Percentiles rank a stretch among this genome's conserved stretches.
Conservation (phyloP, 1,140 invertebrate species). For the Papilio machaon region DNA sequence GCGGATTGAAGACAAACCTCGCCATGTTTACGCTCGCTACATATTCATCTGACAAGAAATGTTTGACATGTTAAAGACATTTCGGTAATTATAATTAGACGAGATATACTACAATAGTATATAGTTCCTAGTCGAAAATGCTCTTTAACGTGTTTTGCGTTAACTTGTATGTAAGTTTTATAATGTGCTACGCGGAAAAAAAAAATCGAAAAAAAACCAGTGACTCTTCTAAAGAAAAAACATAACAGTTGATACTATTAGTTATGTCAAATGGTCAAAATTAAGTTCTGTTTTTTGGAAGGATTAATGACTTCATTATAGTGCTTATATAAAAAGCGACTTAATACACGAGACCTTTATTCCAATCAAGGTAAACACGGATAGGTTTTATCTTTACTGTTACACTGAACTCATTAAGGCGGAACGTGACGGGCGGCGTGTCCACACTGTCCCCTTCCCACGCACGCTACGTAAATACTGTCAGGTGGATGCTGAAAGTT, state of each 20-base stretch:
- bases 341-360: neutral
- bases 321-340: neutral
- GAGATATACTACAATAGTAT: neutral
- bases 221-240: neutral
- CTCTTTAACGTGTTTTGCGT: neutral
- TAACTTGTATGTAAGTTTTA: neutral
- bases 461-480: neutral
- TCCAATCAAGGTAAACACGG: neutral
- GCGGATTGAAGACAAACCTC: constrained; percentile 16
- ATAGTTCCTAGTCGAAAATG: neutral
- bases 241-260: neutral
- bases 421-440: neutral
- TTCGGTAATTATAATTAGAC: neutral
- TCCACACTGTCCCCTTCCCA: neutral
- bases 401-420: neutral
- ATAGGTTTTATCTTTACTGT: neutral
- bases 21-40: constrained; percentile 11
- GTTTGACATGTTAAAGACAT: constrained; percentile 12
- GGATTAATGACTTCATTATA: neutral
- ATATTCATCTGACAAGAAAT: neutral
- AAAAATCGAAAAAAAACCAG: neutral
- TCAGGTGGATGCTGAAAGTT: neutral
- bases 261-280: neutral
- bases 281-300: neutral
- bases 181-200: neutral